A percentile compares a stretch with the other conserved stretches of the same genome.
Conservation (phyloP, 2,113 vertebrate genomes). For the Scophthalmus maximus region DNA sequence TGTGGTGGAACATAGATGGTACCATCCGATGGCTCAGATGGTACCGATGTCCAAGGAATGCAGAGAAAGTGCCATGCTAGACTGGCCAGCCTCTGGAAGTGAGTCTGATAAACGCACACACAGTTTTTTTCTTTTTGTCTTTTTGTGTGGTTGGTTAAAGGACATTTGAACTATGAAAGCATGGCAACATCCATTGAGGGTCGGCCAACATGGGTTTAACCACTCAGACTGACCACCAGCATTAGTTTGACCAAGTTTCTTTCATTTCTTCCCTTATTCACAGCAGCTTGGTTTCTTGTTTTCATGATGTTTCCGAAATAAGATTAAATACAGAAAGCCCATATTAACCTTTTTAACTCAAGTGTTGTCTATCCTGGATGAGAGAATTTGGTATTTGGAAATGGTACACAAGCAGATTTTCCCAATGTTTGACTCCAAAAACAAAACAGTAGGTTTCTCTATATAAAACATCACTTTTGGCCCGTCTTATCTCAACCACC, state of each 20-base stretch:
- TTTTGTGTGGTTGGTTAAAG: neutral
- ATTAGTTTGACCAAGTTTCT: neutral
- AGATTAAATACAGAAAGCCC: neutral
- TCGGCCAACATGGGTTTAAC: neutral
- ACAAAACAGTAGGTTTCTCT: neutral
- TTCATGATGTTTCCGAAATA: neutral
- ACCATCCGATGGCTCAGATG: no score
- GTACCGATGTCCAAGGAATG: neutral
- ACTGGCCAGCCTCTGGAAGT: no score
- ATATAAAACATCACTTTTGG: neutral
- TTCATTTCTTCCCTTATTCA: neutral
- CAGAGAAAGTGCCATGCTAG: neutral
- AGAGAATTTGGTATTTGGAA: no score
- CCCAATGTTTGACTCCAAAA: neutral
- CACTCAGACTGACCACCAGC: neutral
- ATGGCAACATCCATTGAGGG: neutral
- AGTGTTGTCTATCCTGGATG: neutral
- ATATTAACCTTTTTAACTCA: neutral
- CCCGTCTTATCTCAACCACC: conserved; percentile 15
- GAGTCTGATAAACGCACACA: no score
- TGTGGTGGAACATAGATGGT: no score
- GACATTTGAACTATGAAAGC: neutral
- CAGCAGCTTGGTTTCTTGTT: neutral
- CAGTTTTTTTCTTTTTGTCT: neutral
- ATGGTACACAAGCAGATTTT: neutral